Evolutionary conservation across 2,797 vertebrate genomes (phyloP), one percentile per base, ranked within the genome.

Genomic region (Gallinago stenura): DNA sequence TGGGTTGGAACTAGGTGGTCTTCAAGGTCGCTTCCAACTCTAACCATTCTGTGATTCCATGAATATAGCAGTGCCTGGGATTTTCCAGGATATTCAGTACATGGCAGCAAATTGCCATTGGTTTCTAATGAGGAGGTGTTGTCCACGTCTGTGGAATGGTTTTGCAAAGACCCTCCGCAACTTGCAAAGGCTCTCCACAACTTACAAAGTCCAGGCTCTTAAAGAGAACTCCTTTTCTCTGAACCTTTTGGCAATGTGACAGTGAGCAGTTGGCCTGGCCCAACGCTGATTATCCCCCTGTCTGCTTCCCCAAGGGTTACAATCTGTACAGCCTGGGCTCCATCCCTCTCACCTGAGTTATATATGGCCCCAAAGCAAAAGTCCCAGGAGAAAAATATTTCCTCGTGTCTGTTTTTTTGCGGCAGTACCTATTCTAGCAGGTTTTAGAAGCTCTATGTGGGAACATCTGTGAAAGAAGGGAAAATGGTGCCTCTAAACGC

Each of bases 401-500:
- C 57, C 9, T 79, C 15, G 5, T 58, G 16, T 31, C 45, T 62
- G 20, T 1, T 60, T 57, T 86, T 90, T 35, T 73, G 19, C 64
- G 69, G 79, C 43, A 76, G 21, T 56, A 75, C 79, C 82, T 86
- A 10, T 58, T 73, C 77, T 66, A 58, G 64, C 66, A 66, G 69
- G 64, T 64, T 73, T 86, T 7, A 5, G 69, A 85, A 96, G 69
- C 46, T 65, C 33, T 68, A 13, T 56, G 18, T 13, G 37, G 68
- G 61, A 81, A 65, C 61, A 75, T 61, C 54, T 83, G 56, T 81
- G 87, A 81, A 91, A 77, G 35, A 91, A 39, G 45, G 64, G 65
- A 33, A 93, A 83, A 86, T 31, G 19, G 50, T 89, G 45, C 62
- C 82, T 83, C 94, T 69, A 84, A 89, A 87, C 65, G 72, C 65